These are phyloP conservation scores for Pyrrhia umbra DNA, from an alignment of 2,888 invertebrate species.

Conservation along the genomic window DNA sequence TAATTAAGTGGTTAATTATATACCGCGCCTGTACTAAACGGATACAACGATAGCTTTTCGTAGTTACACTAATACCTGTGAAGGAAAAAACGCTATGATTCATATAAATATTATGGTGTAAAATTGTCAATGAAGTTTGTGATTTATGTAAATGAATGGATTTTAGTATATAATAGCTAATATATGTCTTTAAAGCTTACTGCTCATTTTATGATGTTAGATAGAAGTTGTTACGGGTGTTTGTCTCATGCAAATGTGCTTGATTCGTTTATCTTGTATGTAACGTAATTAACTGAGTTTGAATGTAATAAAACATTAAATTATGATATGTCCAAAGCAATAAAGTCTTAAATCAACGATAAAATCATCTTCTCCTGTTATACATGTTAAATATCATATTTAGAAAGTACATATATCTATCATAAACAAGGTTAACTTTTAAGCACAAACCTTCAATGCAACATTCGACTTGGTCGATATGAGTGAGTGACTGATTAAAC, in stretches of 20 bases:
- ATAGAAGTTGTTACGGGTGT: no score
- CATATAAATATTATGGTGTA: neutral
- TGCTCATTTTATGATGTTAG: neutral
- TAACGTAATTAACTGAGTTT: no score
- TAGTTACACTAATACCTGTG: constrained; percentile 19
- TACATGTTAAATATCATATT: no score
- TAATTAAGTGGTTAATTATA: constrained; percentile 37
- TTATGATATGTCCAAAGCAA: neutral
- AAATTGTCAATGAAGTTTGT: neutral
- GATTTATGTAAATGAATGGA: neutral
- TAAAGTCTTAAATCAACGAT: no score
- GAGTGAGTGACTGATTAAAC: constrained; percentile 38
- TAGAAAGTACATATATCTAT: neutral
- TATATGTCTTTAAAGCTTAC: no score
- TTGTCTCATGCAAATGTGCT: no score
- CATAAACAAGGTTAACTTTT: no score
- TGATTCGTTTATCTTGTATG: no score
- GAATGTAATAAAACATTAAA: no score
- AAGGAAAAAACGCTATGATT: constrained; percentile 7
- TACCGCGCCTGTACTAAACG: constrained; percentile 5
- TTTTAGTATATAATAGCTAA: no score
- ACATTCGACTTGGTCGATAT: neutral
- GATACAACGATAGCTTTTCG: constrained; percentile 20
- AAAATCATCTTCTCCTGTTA: no score
- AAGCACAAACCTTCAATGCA: neutral